A percentile compares a stretch with the other conserved stretches of the same genome.
Evolutionary conservation across 2,888 invertebrate species (phyloP).

Genomic region (Scotopteryx bipunctaria): DNA sequence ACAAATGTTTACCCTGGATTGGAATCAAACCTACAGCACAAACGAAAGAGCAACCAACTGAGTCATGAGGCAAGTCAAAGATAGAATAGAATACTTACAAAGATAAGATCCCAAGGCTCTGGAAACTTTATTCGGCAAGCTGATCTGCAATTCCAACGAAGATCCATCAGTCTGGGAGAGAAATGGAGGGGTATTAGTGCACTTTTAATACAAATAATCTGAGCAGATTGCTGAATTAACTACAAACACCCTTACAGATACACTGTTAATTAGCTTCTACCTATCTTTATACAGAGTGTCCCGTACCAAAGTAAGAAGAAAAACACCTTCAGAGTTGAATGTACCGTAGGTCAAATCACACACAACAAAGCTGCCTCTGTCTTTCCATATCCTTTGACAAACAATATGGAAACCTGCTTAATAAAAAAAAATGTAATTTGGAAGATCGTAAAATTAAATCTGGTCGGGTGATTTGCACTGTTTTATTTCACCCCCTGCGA

Average conservation of each 20-base stretch:
- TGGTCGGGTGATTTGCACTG: too few species aligned
- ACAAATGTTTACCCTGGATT: too few species aligned
- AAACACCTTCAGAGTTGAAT: too few species aligned
- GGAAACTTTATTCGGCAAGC: conserved; percentile 1
- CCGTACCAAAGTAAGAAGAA: too few species aligned
- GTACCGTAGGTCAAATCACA: too few species aligned
- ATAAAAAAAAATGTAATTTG: neutral
- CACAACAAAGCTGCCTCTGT: too few species aligned
- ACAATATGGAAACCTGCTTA: neutral
- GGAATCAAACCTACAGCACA: too few species aligned
- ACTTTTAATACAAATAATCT: conserved; percentile 32
- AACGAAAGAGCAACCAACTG: too few species aligned
- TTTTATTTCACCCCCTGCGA: neutral
- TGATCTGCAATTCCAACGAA: conserved; percentile 36
- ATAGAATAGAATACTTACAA: conserved; percentile 1
- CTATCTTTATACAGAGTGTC: neutral
- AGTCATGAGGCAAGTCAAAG: neutral
- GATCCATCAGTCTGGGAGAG: conserved; percentile 32
- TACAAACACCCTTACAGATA: conserved; percentile 17
- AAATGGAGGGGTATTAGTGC: conserved; percentile 30
- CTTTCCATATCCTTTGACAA: too few species aligned
- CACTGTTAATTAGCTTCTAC: conserved; percentile 10
- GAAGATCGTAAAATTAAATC: too few species aligned
- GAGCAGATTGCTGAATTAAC: conserved; percentile 24
- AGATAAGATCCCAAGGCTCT: conserved; percentile 1